Evolutionary conservation across 2,888 invertebrate genomes (phyloP), one percentile per base, ranked within the genome.

Genomic region (Scelioninae gen. 1): DNA sequence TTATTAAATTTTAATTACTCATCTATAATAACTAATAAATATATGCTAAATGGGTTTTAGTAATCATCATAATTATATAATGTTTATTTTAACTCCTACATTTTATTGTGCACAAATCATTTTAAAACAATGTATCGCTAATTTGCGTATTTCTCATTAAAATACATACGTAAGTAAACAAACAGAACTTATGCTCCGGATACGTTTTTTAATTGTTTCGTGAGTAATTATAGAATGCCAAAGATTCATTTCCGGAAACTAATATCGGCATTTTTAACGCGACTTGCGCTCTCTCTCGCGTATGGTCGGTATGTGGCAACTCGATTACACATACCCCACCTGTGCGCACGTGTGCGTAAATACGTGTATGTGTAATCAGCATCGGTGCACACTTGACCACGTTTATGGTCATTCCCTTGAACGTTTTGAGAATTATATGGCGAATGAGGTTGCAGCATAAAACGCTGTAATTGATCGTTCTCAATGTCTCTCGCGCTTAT

Each of bases 231-330:
- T 65, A 68, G 72, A 82, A 77, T 74, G 49, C 47, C 66, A 68
- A 77, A 72, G 77, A 82, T 77, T 74, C 77, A 74, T 82, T 82
- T 82, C 77, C 82, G 82, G 72, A 71, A 77, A 77, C 49, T 29
- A 60, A 53, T 55, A 60, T 72, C 47, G 77, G 74, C 74, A 68
- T 82, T 82, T 77, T 53, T 71, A 63, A 11, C 55, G 43, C 11
- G 34, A 16, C 38, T 40, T 60, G 49, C 60, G 23, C 60, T 53
- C 45, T 81, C 62, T 63, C 63, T 51, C 58, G 49, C 49, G 65
- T 62, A 58, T 23, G 72, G 47, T 29, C 60, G 71, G 71, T 55
- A 81, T 65, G 65, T 56, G 68, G 65, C 75, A 51, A 74, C 74
- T 74, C 55, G 72, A 47, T 74, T 66, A 40, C 71, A 45, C 55